phyloP scores from a whole-genome alignment of 2,797 vertebrate species.

The Pterois miles region DNA sequence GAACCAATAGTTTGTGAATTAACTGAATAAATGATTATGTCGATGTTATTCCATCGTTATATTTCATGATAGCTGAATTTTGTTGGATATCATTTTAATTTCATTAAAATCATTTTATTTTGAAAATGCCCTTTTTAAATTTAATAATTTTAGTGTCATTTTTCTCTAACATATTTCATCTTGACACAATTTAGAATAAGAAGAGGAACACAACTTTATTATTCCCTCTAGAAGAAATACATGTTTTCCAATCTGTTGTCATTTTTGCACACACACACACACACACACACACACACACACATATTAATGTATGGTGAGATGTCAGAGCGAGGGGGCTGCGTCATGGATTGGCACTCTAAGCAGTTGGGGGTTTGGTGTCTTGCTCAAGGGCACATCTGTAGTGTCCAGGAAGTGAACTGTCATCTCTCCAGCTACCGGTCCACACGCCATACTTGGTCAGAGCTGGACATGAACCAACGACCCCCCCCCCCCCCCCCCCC shows the following conservation, averaged over 20 bases:
- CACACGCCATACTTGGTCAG: no score
- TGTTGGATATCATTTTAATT: neutral
- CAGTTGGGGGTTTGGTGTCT: no score
- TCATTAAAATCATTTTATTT: neutral
- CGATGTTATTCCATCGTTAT: neutral
- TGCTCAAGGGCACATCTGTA: no score
- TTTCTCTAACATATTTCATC: neutral
- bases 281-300: no score
- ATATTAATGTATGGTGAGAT: no score
- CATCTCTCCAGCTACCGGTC: no score
- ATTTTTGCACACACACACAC: no score
- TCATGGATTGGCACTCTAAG: no score
- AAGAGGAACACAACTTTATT: neutral
- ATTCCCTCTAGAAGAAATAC: neutral
- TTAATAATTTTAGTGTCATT: neutral
- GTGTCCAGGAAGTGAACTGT: no score
- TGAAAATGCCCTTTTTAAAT: neutral
- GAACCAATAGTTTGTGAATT: neutral
- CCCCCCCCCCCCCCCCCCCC: no score
- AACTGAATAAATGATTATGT: neutral
- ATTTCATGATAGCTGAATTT: neutral
- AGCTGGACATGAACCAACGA: no score
- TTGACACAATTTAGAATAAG: neutral
- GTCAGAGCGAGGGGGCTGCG: no score
- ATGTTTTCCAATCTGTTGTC: neutral